phyloP scores from a whole-genome alignment of 2,113 vertebrate species.

The Brachypteracias leptosomus region DNA sequence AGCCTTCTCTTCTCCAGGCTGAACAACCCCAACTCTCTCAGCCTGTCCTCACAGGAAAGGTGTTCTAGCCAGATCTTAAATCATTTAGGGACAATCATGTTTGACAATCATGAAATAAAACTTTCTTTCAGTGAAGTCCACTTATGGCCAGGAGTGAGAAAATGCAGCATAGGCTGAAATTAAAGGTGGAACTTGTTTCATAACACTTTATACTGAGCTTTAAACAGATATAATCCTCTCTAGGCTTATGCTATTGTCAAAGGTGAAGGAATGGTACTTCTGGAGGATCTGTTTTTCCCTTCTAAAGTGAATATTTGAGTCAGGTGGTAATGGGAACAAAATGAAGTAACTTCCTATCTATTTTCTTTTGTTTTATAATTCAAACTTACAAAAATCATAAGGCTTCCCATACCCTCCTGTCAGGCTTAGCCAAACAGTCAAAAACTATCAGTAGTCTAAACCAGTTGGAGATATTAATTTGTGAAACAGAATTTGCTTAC shows the following conservation, averaged over 20 bases:
- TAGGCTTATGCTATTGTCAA: background rate
- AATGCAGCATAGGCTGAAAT: background rate
- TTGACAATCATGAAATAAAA: background rate
- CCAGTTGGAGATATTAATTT: background rate
- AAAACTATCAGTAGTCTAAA: background rate
- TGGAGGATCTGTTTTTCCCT: background rate
- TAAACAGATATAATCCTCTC: background rate
- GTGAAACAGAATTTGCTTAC: background rate
- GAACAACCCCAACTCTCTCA: no score
- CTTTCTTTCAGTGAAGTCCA: background rate
- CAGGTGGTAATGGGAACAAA: background rate
- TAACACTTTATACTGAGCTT: background rate
- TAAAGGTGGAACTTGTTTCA: background rate
- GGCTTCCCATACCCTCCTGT: background rate
- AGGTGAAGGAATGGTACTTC: background rate
- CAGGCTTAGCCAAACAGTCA: background rate
- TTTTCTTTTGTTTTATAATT: background rate
- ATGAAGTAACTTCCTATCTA: background rate
- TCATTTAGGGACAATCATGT: accelerated
- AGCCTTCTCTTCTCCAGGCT: no score
- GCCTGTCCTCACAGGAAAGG: no score
- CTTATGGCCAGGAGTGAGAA: background rate
- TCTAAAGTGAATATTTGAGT: background rate
- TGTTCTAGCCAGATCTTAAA: background rate
- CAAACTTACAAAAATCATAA: background rate